Evolutionary conservation across 2,888 invertebrate genomes (phyloP).

Genomic region (Hypomecis punctinalis): DNA sequence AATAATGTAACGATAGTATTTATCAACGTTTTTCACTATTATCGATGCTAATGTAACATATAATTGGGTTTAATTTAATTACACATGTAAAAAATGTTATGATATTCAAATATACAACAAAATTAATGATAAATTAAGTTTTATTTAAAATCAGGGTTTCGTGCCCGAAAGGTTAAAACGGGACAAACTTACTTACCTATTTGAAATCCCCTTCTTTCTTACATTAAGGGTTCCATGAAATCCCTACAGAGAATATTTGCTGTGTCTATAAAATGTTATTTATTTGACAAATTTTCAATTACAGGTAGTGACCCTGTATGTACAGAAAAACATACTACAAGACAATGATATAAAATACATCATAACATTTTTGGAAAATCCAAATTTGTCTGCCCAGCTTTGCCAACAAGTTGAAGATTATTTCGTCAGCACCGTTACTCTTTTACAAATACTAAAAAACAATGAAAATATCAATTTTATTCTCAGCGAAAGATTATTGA

Average conservation of each 20-base stretch:
- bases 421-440: slow-evolving; percentile 59
- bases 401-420: slow-evolving; percentile 63
- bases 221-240: not conserved
- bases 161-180: no score
- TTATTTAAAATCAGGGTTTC: no score
- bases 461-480: slow-evolving; percentile 43
- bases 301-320: slow-evolving; percentile 71
- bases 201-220: no score
- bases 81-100: no score
- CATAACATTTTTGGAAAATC: slow-evolving; percentile 66
- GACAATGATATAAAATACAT: slow-evolving; percentile 58
- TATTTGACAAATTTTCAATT: slow-evolving; percentile 36
- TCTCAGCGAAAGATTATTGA: slow-evolving; percentile 58
- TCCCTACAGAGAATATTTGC: not conserved
- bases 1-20: no score
- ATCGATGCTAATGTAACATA: no score
- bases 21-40: no score
- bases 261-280: not conserved
- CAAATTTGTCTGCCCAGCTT: slow-evolving; percentile 64
- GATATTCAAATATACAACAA: no score
- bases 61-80: no score
- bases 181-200: no score
- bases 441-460: slow-evolving; percentile 62
- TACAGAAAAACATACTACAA: slow-evolving; percentile 62
- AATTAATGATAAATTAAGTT: no score